Evolutionary conservation across 2,113 vertebrate genomes (phyloP).

Genomic region (Strigops habroptila): DNA sequence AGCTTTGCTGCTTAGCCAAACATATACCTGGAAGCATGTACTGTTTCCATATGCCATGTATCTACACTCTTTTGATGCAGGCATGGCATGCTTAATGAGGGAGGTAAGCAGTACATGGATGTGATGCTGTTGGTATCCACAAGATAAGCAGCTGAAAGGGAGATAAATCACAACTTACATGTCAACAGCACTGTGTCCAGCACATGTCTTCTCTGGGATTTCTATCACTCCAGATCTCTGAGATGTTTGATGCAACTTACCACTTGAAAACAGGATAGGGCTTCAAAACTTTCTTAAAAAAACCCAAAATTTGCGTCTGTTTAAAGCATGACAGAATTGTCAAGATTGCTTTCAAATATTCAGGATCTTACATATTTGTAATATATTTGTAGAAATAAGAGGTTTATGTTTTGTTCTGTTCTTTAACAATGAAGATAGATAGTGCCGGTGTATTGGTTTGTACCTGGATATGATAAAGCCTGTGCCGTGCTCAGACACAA

Average conservation of each 20-base stretch:
- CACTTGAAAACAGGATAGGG: background rate
- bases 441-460: background rate
- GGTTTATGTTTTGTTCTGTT: background rate
- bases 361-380: background rate
- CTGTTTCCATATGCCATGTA: background rate
- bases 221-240: background rate
- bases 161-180: background rate
- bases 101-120: background rate
- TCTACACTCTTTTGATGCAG: background rate
- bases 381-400: background rate
- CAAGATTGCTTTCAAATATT: background rate
- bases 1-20: background rate
- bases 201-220: background rate
- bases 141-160: background rate
- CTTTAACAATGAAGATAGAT: background rate
- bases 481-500: background rate
- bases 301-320: background rate
- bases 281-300: background rate
- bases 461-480: background rate
- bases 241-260: background rate
- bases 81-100: background rate
- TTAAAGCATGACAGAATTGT: background rate
- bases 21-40: fast-evolving
- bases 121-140: background rate
- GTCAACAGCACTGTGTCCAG: background rate